A percentile compares a stretch with the other conserved stretches of the same genome.
Conservation (phyloP, 2,797 vertebrate species). For the Euthynnus affinis region DNA sequence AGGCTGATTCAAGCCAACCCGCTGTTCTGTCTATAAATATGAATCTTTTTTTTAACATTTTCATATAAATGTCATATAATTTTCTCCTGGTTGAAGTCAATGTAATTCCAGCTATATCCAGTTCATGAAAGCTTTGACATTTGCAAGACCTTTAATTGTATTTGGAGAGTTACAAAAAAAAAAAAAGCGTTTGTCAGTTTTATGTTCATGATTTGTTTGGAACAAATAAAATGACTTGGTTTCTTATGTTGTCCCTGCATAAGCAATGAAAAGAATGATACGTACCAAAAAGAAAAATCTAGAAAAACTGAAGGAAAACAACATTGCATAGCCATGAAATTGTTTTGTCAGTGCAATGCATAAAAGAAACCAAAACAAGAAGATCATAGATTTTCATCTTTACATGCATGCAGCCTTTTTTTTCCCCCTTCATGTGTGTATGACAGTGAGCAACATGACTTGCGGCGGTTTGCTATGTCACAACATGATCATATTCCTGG, state of each 20-base stretch:
- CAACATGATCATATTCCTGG: background rate
- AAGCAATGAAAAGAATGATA: background rate
- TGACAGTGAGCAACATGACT: background rate
- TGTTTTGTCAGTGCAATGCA: too few species aligned
- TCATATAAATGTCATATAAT: constrained; percentile 30
- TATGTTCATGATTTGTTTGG: constrained; percentile 13
- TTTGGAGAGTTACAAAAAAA: constrained; percentile 4
- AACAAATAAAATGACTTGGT: constrained; percentile 1
- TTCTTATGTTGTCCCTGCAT: background rate
- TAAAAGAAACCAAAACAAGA: background rate
- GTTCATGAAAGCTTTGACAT: constrained; percentile 34
- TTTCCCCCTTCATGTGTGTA: background rate
- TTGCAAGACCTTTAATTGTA: constrained; percentile 25
- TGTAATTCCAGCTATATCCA: constrained; percentile 5
- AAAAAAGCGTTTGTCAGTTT: background rate
- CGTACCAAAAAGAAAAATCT: background rate
- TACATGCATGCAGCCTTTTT: background rate
- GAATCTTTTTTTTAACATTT: constrained; percentile 17
- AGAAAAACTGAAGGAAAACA: background rate
- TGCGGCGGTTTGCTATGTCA: background rate
- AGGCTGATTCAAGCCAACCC: background rate
- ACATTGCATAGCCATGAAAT: background rate
- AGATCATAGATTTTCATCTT: background rate
- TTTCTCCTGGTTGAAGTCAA: background rate
- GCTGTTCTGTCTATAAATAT: background rate